phyloP scores from a whole-genome alignment of 2,113 vertebrate genomes.

The Phylloscopus trochiloides region DNA sequence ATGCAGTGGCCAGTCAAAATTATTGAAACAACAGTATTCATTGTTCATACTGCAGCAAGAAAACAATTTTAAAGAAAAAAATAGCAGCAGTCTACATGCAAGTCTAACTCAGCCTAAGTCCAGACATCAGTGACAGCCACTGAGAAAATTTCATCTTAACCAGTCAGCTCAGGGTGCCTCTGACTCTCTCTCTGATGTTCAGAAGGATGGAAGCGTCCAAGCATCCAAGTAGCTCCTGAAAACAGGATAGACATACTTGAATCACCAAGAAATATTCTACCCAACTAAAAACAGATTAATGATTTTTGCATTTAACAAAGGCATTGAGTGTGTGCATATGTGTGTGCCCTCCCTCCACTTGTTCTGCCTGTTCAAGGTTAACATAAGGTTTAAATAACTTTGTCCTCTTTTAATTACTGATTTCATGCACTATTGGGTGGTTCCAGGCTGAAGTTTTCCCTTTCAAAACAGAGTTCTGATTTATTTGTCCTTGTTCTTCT shows the following conservation, averaged over 20 bases:
- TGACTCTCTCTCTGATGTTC: not conserved
- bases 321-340: too few species aligned
- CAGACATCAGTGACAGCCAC: not conserved
- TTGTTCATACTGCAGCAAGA: not conserved
- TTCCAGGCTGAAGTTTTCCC: not conserved
- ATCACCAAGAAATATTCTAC: not conserved
- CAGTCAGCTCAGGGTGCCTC: not conserved
- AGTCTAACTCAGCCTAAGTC: not conserved
- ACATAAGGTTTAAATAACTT: not conserved
- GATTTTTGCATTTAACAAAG: not conserved
- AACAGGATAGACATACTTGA: rapidly evolving
- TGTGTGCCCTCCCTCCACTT: not conserved
- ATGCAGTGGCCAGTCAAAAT: not conserved
- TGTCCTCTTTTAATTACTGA: not conserved
- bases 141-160: not conserved
- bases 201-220: not conserved
- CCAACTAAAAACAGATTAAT: not conserved
- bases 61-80: not conserved
- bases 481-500: not conserved
- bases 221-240: not conserved
- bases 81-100: not conserved
- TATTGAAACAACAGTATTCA: not conserved
- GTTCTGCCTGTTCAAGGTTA: not conserved
- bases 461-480: not conserved
- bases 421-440: not conserved